Evolutionary conservation across 2,797 vertebrate species (phyloP).

Genomic region (Darevskia nairensis): DNA sequence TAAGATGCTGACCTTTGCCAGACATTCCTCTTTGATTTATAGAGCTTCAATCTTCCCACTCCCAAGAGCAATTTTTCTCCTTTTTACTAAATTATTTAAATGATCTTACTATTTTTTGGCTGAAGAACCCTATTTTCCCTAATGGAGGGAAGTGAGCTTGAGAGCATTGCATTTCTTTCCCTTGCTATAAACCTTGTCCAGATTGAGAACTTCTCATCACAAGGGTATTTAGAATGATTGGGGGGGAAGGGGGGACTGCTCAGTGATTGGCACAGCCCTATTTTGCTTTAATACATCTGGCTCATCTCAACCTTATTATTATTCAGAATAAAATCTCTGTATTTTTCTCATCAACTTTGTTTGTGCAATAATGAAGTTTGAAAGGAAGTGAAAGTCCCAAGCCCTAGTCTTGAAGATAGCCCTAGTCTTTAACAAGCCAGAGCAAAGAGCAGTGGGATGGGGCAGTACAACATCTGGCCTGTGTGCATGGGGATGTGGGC

Average conservation of each 20-base stretch:
- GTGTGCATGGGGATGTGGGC: too few relatives aligned
- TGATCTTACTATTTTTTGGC: conserved; percentile 56
- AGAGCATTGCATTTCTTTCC: conserved; percentile 39
- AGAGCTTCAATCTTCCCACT: conserved; percentile 46
- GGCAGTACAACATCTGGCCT: too few relatives aligned
- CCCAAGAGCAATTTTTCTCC: conserved; percentile 44
- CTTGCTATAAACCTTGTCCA: conserved; percentile 58
- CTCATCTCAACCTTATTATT: conserved; percentile 42
- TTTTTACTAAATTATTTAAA: conserved; percentile 56
- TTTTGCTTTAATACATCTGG: conserved; percentile 45
- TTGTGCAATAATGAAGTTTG: conserved; percentile 53
- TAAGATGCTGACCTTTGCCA: conserved; percentile 60
- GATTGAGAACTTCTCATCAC: conserved; percentile 58
- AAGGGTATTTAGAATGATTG: conserved; percentile 58
- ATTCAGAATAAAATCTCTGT: conserved; percentile 46
- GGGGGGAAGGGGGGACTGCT: conserved; percentile 27
- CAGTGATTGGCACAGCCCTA: conserved; percentile 58
- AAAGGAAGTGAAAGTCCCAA: conserved; percentile 62
- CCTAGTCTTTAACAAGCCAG: neutral
- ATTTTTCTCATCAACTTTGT: conserved; percentile 61
- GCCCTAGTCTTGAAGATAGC: neutral
- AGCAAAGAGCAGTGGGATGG: neutral
- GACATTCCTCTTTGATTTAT: conserved; percentile 64
- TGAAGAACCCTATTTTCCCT: conserved; percentile 59
- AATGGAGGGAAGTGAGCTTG: conserved; percentile 45